Conservation (phyloP, 1,140 invertebrate species). For the Zaprionus davidi region DNA sequence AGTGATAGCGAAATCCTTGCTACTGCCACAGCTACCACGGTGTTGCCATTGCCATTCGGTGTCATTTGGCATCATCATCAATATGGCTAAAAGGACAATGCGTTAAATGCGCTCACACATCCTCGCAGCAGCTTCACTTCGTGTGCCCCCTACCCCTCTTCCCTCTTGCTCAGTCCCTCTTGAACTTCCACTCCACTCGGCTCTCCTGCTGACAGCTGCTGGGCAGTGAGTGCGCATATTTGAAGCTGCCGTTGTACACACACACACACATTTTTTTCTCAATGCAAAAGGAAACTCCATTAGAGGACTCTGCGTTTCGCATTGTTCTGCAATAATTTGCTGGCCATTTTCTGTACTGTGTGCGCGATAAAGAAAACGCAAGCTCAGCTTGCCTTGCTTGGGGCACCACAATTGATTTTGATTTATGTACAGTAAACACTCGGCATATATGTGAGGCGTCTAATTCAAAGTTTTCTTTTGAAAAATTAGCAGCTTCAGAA, state of each 20-base stretch:
- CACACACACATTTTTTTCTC: background rate
- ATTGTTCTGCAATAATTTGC: conserved; percentile 39
- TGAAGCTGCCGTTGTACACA: conserved; percentile 26
- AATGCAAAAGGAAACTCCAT: conserved; percentile 14
- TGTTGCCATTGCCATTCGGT: conserved; percentile 76
- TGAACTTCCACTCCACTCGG: background rate
- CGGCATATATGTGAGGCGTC: background rate
- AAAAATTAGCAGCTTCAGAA: no score
- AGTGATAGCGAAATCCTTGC: conserved; percentile 79
- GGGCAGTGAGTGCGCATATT: conserved; percentile 75
- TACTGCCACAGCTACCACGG: conserved; percentile 57
- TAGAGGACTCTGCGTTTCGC: conserved; percentile 32
- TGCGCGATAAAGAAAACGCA: conserved; percentile 29
- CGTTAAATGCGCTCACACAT: conserved; percentile 70
- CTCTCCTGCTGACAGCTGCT: conserved; percentile 26
- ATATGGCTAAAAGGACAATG: conserved; percentile 83
- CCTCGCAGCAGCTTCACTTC: conserved; percentile 21
- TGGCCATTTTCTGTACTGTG: conserved; percentile 19
- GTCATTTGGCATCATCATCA: conserved; percentile 83
- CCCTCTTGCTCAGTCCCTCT: background rate
- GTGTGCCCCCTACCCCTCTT: conserved; percentile 19
- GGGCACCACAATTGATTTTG: conserved; percentile 61
- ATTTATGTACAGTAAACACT: conserved; percentile 43
- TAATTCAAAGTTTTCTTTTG: conserved; percentile 8
- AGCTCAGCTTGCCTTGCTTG: conserved; percentile 21